Conservation (phyloP, 2,113 vertebrate genomes). For the Anarrhichthys ocellatus region DNA sequence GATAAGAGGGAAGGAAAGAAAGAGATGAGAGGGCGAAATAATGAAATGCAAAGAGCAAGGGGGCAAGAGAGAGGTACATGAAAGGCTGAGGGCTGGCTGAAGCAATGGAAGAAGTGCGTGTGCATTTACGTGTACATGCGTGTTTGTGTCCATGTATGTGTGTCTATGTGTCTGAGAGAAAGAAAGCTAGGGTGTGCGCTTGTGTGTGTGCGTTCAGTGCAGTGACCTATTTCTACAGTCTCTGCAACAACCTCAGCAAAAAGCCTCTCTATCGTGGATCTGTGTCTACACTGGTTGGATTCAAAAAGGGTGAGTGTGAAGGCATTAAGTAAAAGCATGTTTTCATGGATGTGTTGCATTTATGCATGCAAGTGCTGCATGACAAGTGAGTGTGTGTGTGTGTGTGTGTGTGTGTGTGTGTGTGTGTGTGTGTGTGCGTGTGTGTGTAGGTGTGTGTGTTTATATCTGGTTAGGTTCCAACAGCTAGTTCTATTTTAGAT, state of each 20-base stretch:
- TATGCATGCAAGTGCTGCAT: slow-evolving; percentile 34
- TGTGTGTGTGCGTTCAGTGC: slow-evolving; percentile 46
- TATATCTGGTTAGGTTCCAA: slow-evolving; percentile 5
- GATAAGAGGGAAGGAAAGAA: slow-evolving; percentile 20
- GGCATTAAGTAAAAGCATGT: slow-evolving; percentile 47
- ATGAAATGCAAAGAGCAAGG: slow-evolving; percentile 53
- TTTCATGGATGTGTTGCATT: slow-evolving; percentile 42
- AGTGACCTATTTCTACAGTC: slow-evolving; percentile 80
- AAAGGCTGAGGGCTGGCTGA: slow-evolving; percentile 52
- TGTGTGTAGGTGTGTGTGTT: not conserved
- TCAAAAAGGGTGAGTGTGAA: slow-evolving; percentile 45
- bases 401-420: slow-evolving; percentile 13
- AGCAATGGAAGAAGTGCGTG: slow-evolving; percentile 31
- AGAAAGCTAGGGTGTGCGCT: slow-evolving; percentile 35
- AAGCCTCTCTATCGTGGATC: slow-evolving; percentile 56
- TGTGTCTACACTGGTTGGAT: slow-evolving; percentile 44
- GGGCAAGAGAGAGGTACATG: slow-evolving; percentile 47
- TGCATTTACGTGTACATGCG: slow-evolving; percentile 13
- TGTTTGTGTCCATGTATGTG: slow-evolving; percentile 4
- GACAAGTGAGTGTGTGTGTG: slow-evolving; percentile 1
- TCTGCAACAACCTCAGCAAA: slow-evolving; percentile 74
- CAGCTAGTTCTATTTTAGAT: slow-evolving; percentile 15
- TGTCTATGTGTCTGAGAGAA: slow-evolving; percentile 39
- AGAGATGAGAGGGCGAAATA: slow-evolving; percentile 45
- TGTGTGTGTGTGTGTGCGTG: not conserved